Percentiles rank a stretch among this genome's conserved stretches.
phyloP scores from a whole-genome alignment of 2,888 invertebrate species.

The Digitonthophagus gazella region DNA sequence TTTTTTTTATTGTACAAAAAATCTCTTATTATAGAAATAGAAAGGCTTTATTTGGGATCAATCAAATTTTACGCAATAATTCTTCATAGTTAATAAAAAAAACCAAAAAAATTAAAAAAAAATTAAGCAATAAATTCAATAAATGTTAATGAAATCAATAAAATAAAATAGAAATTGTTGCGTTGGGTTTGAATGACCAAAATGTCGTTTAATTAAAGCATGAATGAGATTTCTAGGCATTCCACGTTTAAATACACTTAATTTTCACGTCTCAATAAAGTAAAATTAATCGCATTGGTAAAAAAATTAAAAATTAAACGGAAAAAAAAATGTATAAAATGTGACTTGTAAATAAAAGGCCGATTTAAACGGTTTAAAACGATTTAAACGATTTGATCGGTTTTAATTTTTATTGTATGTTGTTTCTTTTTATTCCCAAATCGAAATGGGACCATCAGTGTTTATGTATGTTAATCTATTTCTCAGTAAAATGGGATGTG shows the following conservation, averaged over 20 bases:
- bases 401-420: slow-evolving; percentile 10
- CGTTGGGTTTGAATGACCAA: slow-evolving; percentile 2
- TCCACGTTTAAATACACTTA: slow-evolving; percentile 1
- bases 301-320: background rate
- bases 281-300: too few relatives aligned
- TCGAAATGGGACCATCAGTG: background rate
- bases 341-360: background rate
- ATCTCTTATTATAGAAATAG: background rate
- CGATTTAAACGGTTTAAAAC: background rate
- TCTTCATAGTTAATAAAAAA: background rate
- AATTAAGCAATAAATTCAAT: background rate
- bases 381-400: background rate
- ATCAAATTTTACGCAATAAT: background rate
- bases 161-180: slow-evolving; percentile 9
- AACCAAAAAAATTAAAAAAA: background rate
- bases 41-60: background rate
- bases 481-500: background rate
- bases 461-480: slow-evolving; percentile 6
- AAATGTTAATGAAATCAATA: background rate
- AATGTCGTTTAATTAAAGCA: background rate
- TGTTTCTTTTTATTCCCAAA: background rate
- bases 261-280: background rate
- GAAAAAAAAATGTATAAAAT: background rate
- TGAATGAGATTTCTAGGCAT: slow-evolving; percentile 10
- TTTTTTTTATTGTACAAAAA: slow-evolving; percentile 15